Evolutionary conservation across 2,113 vertebrate species (phyloP), one percentile per base, ranked within the genome.

Genomic region (Craseonycteris thonglongyai): DNA sequence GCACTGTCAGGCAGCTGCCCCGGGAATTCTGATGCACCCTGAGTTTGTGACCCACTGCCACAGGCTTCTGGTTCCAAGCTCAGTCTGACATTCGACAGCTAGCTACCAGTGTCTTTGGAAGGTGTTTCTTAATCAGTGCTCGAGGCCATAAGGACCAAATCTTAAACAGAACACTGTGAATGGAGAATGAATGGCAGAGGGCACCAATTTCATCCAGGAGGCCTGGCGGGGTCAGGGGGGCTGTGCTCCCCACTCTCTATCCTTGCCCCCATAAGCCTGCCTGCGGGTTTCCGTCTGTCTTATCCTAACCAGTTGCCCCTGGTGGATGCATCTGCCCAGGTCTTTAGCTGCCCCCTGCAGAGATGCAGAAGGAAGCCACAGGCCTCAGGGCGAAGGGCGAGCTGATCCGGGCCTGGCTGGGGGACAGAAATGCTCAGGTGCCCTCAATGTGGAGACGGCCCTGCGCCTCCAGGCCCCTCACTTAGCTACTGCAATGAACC

Each of bases 181-280:
- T 3, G 0, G 1, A 47, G 59, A 6, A 5, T 0, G 0, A 18
- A 22, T 2, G 3, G 58, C 80, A 2, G 33, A 15, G 30, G 5
- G 0, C 5, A 7, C 3, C 5, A n/a, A 1, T 18, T 35, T 59
- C 35, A 3, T 11, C 3, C 15, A 22, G 88, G 42, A 0, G 1
- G 94, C 66, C 4, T 28, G 38, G n/a, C 47, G 72, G 26, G 28
- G n/a, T 8, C n/a, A 1, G 7, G 63, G 51, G 61, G 56, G 6
- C 0, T 11, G 33, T 1, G 40, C 66, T 24, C 65, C 51, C 30
- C 0, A 19, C 13, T 1, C 72, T 24, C 59, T 16, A 2, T 35
- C 68, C 68, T n/a, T 54, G 85, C 54, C 10, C 69, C 69, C 71
- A 3, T 3, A 2, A 3, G 9, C n/a, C 80, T 35, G 75, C 66